Conservation (phyloP, 2,888 invertebrate genomes). For the Horisme vitalbata region DNA sequence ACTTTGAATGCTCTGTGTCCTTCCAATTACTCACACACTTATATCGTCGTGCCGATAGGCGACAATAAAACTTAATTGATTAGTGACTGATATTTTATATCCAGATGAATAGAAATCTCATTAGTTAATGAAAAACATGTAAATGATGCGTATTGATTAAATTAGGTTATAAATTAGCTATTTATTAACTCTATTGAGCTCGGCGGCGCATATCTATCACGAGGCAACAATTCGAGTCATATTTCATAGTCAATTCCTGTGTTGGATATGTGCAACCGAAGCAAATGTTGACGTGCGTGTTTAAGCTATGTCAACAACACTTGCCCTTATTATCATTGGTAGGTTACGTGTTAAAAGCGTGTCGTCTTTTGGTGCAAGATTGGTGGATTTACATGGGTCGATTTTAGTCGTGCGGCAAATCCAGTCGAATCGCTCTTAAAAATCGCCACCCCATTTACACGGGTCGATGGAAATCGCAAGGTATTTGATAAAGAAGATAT, state of each 20-base stretch:
- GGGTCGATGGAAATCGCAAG: no score
- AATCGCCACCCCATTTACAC: no score
- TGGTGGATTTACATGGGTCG: no score
- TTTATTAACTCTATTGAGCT: conserved; percentile 63
- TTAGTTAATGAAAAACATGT: conserved; percentile 68
- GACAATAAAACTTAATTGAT: conserved; percentile 42
- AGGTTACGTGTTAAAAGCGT: conserved; percentile 35
- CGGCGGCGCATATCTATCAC: conserved; percentile 45
- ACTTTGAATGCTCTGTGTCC: conserved; percentile 14
- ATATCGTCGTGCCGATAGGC: conserved; percentile 44
- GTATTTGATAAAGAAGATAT: no score
- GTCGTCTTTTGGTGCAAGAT: conserved; percentile 37
- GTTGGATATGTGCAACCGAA: conserved; percentile 32
- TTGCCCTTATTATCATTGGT: conserved; percentile 36
- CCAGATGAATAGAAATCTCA: conserved; percentile 72
- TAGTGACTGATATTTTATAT: conserved; percentile 66
- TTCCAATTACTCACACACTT: conserved; percentile 32
- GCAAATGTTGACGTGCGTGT: conserved; percentile 31
- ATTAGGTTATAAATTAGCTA: conserved; percentile 72
- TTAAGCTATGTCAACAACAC: conserved; percentile 41
- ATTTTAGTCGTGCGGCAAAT: no score
- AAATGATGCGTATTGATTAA: conserved; percentile 58
- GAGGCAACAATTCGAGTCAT: conserved; percentile 25
- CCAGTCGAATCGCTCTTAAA: no score
- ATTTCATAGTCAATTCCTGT: conserved; percentile 26